These are phyloP conservation scores for Paragorgia papillata DNA, from an alignment of 92 coral and sea anemone species.

Conservation along the genomic window DNA sequence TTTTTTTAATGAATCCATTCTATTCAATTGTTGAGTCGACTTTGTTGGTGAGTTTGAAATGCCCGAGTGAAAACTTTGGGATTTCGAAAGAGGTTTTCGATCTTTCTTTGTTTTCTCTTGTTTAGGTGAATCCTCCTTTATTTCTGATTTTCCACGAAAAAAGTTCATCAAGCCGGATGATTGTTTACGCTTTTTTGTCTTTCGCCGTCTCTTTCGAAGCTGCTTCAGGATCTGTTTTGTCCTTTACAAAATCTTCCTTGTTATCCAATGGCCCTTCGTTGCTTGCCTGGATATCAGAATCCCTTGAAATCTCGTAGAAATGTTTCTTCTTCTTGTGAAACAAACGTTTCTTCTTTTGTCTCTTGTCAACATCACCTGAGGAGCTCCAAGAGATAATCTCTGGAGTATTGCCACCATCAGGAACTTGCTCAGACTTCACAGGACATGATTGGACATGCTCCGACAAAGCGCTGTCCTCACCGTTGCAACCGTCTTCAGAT, in stretches of 20 bases:
- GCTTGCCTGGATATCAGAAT: background rate
- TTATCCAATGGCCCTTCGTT: background rate
- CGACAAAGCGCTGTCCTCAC: background rate
- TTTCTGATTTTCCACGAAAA: background rate
- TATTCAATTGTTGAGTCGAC: slow-evolving; percentile 14
- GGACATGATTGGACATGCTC: too few relatives aligned
- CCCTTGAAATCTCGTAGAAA: background rate
- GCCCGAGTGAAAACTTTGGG: slow-evolving; percentile 28
- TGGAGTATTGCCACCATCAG: too few relatives aligned
- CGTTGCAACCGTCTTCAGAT: background rate
- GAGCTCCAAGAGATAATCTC: slow-evolving; percentile 31
- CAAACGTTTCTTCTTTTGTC: slow-evolving; percentile 13
- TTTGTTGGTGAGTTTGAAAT: background rate
- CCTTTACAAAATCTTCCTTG: background rate
- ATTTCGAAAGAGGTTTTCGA: slow-evolving; percentile 19
- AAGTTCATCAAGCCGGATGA: slow-evolving; percentile 9
- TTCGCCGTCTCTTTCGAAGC: background rate
- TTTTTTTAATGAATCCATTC: slow-evolving; percentile 39
- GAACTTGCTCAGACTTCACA: too few relatives aligned
- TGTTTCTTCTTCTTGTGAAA: slow-evolving; percentile 2
- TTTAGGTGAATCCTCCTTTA: background rate
- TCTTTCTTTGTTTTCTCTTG: slow-evolving; percentile 8
- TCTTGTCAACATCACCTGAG: slow-evolving; percentile 2
- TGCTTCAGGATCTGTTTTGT: background rate
- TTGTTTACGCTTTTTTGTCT: background rate